Evolutionary conservation across 2,113 vertebrate genomes (phyloP).

Genomic region (Coptodon bakossiorum): DNA sequence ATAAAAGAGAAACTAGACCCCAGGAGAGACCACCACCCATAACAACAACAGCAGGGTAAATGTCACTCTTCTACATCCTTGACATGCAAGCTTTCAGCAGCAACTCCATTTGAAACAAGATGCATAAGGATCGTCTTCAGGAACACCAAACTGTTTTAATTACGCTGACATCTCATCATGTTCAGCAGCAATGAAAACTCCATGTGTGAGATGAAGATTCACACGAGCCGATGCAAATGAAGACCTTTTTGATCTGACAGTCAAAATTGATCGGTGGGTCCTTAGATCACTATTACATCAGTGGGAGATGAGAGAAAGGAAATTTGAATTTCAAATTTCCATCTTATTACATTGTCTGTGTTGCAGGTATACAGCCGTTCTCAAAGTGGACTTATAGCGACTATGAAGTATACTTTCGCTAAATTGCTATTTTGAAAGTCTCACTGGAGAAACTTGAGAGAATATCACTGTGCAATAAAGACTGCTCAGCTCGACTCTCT

Average conservation of each 20-base stretch:
- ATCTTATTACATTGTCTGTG: slow-evolving; percentile 38
- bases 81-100: not conserved
- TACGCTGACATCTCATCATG: slow-evolving; percentile 17
- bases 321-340: slow-evolving; percentile 61
- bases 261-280: slow-evolving; percentile 46
- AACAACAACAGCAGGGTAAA: not conserved
- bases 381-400: slow-evolving; percentile 17
- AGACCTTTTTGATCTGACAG: slow-evolving; percentile 55
- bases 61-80: not conserved
- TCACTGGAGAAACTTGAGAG: not conserved
- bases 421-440: slow-evolving; percentile 36
- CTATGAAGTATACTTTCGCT: slow-evolving; percentile 6
- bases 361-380: not conserved
- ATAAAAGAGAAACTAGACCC: not conserved
- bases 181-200: slow-evolving; percentile 9
- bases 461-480: slow-evolving; percentile 10
- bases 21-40: not conserved
- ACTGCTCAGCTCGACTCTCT: not conserved
- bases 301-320: slow-evolving; percentile 36
- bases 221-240: slow-evolving; percentile 49
- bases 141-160: slow-evolving; percentile 31
- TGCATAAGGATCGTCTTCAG: not conserved
- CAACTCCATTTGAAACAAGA: not conserved
- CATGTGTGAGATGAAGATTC: slow-evolving; percentile 32
- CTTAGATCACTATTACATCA: slow-evolving; percentile 41